These are phyloP conservation scores for Ophraella communa DNA, from an alignment of 2,888 invertebrate genomes.

Conservation along the genomic window DNA sequence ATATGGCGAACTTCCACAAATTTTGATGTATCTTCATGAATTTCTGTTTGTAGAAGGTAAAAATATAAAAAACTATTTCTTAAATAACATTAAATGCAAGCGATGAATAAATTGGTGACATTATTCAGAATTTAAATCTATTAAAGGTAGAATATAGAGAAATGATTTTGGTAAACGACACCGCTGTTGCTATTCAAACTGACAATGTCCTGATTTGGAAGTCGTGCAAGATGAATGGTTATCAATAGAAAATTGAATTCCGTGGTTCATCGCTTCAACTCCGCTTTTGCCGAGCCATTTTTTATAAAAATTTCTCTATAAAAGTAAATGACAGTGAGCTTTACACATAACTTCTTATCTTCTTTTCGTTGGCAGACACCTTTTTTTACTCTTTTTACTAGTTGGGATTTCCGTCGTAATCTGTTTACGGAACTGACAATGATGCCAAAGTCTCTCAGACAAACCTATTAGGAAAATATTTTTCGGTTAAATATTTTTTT, in stretches of 20 bases:
- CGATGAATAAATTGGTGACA: too few species aligned
- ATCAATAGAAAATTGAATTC: conserved; percentile 75
- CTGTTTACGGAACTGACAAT: conserved; percentile 43
- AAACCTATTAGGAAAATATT: conserved; percentile 25
- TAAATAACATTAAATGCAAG: too few species aligned
- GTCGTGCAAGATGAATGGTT: conserved; percentile 55
- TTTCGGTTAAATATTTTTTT: background rate
- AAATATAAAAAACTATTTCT: too few species aligned
- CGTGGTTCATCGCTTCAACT: conserved; percentile 72
- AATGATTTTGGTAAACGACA: background rate
- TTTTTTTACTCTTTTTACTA: conserved; percentile 29
- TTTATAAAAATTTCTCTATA: conserved; percentile 54
- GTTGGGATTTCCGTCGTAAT: conserved; percentile 30
- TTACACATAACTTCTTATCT: conserved; percentile 55
- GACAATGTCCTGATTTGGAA: conserved; percentile 22
- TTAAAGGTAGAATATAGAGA: too few species aligned
- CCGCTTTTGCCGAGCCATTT: conserved; percentile 53
- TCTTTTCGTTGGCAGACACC: conserved; percentile 46
- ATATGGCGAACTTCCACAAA: too few species aligned
- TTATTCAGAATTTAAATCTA: too few species aligned
- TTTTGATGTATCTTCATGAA: too few species aligned
- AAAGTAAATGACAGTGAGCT: conserved; percentile 53
- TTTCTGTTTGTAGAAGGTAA: too few species aligned
- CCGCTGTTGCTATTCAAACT: background rate
- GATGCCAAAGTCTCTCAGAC: conserved; percentile 3